These are phyloP conservation scores for Ochropleura leucogaster DNA, from an alignment of 2,888 invertebrate genomes.

Conservation along the genomic window DNA sequence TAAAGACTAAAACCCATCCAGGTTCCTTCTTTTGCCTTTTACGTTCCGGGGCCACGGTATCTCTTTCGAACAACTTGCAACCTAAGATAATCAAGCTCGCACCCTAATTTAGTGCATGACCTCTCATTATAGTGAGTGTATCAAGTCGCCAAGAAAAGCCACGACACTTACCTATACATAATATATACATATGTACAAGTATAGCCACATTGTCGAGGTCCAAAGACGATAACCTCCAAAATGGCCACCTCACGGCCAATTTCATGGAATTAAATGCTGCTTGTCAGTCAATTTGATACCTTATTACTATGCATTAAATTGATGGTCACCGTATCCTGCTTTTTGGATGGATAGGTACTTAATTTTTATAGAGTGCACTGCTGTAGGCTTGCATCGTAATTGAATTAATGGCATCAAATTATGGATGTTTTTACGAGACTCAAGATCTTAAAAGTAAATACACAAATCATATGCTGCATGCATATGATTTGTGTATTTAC, in stretches of 20 bases:
- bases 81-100: conserved; percentile 8
- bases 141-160: conserved; percentile 67
- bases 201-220: conserved; percentile 64
- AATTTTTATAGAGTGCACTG: conserved; percentile 30
- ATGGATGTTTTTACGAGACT: not conserved
- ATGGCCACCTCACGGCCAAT: conserved; percentile 78
- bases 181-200: conserved; percentile 21
- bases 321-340: conserved; percentile 30
- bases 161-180: conserved; percentile 52
- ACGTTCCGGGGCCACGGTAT: too few relatives aligned
- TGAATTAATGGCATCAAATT: not conserved
- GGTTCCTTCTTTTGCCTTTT: too few relatives aligned
- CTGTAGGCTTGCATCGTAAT: conserved; percentile 12
- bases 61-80: too few relatives aligned
- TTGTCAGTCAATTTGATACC: conserved; percentile 54
- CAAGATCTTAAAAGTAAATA: too few relatives aligned
- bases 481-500: too few relatives aligned
- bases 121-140: conserved; percentile 61
- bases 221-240: conserved; percentile 75
- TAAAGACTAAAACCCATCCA: too few relatives aligned
- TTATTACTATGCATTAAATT: conserved; percentile 46
- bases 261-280: conserved; percentile 76
- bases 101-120: conserved; percentile 48
- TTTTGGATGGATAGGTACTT: conserved; percentile 24
- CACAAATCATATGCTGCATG: too few relatives aligned